Conservation (phyloP, 2,797 vertebrate species). For the Acipenser ruthenus region DNA sequence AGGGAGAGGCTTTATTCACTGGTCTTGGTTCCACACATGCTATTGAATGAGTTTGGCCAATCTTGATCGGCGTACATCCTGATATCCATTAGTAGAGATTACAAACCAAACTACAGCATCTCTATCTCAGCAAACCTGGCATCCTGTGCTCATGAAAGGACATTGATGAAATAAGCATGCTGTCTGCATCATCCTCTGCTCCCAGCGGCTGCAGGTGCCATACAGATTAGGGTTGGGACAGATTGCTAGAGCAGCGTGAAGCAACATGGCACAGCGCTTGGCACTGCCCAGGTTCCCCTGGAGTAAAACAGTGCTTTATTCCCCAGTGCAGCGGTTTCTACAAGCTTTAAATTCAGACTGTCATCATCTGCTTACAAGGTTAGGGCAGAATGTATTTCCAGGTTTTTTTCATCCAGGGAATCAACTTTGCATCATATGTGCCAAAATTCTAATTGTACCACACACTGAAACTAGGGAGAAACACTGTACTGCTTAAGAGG, state of each 20-base stretch:
- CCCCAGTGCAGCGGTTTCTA: background rate
- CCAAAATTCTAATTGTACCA: slow-evolving; percentile 9
- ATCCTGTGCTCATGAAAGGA: slow-evolving; percentile 10
- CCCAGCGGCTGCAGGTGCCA: slow-evolving; percentile 49
- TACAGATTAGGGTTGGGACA: slow-evolving; percentile 60
- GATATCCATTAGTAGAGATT: slow-evolving; percentile 4
- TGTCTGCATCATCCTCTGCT: slow-evolving; percentile 29
- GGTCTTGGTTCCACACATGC: background rate
- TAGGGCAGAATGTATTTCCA: background rate
- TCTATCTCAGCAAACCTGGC: slow-evolving; percentile 12
- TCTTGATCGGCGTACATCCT: slow-evolving; percentile 1
- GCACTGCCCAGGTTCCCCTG: slow-evolving; percentile 12
- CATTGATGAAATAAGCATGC: slow-evolving; percentile 37
- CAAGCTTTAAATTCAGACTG: slow-evolving; percentile 12
- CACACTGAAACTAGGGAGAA: too few relatives aligned
- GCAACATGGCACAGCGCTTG: slow-evolving; percentile 52
- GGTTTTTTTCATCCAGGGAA: too few relatives aligned
- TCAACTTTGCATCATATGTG: background rate
- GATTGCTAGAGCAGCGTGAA: slow-evolving; percentile 67
- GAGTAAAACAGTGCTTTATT: slow-evolving; percentile 11
- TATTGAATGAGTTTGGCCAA: background rate
- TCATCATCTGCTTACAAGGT: slow-evolving; percentile 10
- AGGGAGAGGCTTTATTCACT: too few relatives aligned
- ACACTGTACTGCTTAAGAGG: background rate
- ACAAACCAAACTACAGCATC: background rate